Evolutionary conservation across 2,888 invertebrate genomes (phyloP).

Genomic region (Diogma glabrata): DNA sequence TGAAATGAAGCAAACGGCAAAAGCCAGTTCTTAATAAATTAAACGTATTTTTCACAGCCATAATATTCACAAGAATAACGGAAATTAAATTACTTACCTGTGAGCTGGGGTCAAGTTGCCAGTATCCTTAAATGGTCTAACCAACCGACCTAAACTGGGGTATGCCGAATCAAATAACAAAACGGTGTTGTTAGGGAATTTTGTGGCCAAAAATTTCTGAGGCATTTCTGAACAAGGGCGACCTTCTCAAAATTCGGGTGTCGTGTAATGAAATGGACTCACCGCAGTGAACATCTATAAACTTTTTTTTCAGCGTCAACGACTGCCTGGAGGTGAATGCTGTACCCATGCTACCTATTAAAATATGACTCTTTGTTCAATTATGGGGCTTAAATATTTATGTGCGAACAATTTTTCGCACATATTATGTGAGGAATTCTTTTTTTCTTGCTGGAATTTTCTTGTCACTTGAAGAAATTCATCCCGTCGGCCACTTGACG

Average conservation of each 20-base stretch:
- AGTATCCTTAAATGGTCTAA: background rate
- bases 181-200: slow-evolving; percentile 11
- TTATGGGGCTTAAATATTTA: slow-evolving; percentile 19
- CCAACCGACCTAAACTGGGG: slow-evolving; percentile 13
- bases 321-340: slow-evolving; percentile 23
- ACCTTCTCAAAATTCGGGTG: slow-evolving; percentile 20
- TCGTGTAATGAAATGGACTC: slow-evolving; percentile 23
- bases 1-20: background rate
- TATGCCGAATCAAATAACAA: slow-evolving; percentile 24
- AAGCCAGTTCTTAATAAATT: background rate
- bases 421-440: slow-evolving; percentile 19
- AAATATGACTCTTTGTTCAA: slow-evolving; percentile 17
- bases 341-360: slow-evolving; percentile 19
- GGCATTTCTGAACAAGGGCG: slow-evolving; percentile 14
- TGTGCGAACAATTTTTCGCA: slow-evolving; percentile 20
- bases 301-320: slow-evolving; percentile 22
- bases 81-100: background rate
- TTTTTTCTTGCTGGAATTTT: slow-evolving; percentile 9
- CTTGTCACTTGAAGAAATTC: background rate
- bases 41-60: background rate
- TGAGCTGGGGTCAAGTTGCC: slow-evolving; percentile 10
- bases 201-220: background rate
- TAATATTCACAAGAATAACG: no score
- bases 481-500: slow-evolving; percentile 16
- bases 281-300: slow-evolving; percentile 22